Conservation (phyloP, 1,140 invertebrate species). For the Atta cephalotes region DNA sequence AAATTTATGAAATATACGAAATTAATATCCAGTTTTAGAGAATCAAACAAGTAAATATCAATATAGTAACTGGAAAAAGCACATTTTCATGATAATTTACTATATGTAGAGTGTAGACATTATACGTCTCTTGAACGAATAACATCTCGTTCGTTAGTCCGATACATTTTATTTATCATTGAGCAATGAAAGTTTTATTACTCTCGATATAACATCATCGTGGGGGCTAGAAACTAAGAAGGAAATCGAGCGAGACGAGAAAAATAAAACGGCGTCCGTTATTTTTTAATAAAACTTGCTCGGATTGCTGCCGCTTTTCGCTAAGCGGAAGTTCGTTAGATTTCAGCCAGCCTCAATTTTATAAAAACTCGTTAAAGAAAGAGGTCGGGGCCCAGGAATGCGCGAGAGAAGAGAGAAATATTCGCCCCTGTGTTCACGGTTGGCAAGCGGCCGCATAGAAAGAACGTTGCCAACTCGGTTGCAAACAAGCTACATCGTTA, state of each 20-base stretch:
- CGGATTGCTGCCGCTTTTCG: conserved; percentile 45
- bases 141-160: background rate
- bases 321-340: conserved; percentile 69
- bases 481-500: conserved; percentile 74
- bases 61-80: conserved; percentile 15
- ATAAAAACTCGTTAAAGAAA: conserved; percentile 74
- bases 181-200: conserved; percentile 51
- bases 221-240: conserved; percentile 1
- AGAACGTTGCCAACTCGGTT: conserved; percentile 63
- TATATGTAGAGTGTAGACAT: background rate
- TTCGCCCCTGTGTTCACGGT: conserved; percentile 15
- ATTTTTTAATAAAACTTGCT: conserved; percentile 69
- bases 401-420: conserved; percentile 32
- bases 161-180: conserved; percentile 56
- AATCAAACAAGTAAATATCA: conserved; percentile 1
- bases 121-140: background rate
- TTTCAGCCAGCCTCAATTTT: conserved; percentile 64
- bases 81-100: conserved; percentile 54
- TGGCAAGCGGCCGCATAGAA: conserved; percentile 21
- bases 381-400: conserved; percentile 16
- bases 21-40: conserved; percentile 53
- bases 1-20: conserved; percentile 43
- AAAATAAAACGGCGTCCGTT: conserved; percentile 57
- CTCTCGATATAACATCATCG: background rate
- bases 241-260: conserved; percentile 53